Conservation (phyloP, 2,888 invertebrate species). For the Agriotes lineatus region DNA sequence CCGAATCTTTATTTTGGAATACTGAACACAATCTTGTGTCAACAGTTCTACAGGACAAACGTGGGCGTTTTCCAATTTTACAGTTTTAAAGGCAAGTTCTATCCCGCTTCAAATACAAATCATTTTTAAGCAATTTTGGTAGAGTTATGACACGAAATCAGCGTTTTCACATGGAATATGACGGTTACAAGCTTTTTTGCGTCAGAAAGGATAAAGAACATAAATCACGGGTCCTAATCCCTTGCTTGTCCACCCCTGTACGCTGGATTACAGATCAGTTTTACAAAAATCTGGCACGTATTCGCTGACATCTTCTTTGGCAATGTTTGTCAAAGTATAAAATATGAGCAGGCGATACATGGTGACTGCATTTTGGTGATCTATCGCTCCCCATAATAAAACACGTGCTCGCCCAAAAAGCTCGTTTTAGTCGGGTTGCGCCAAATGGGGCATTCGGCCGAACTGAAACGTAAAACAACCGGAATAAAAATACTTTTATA, state of each 20-base stretch:
- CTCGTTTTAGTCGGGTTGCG: not conserved
- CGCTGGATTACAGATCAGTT: slow-evolving; percentile 50
- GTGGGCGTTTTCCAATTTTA: too few relatives aligned
- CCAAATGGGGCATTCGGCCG: not conserved
- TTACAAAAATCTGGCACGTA: slow-evolving; percentile 51
- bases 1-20: slow-evolving; percentile 18
- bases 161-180: slow-evolving; percentile 25
- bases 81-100: not conserved
- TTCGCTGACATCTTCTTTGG: slow-evolving; percentile 49
- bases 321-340: slow-evolving; percentile 52
- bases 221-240: slow-evolving; percentile 50
- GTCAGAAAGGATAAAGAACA: slow-evolving; percentile 40
- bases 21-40: slow-evolving; percentile 5
- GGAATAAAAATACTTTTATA: not conserved
- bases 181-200: slow-evolving; percentile 35
- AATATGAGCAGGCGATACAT: slow-evolving; percentile 42
- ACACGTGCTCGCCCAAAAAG: not conserved
- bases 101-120: not conserved
- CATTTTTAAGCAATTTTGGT: slow-evolving; percentile 8
- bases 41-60: not conserved
- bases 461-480: not conserved
- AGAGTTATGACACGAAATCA: slow-evolving; percentile 19
- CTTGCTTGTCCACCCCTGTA: slow-evolving; percentile 44
- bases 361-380: slow-evolving; percentile 33
- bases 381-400: not conserved